Evolutionary conservation across 2,113 vertebrate genomes (phyloP), one percentile per base, ranked within the genome.

Genomic region (Rutilus rutilus): DNA sequence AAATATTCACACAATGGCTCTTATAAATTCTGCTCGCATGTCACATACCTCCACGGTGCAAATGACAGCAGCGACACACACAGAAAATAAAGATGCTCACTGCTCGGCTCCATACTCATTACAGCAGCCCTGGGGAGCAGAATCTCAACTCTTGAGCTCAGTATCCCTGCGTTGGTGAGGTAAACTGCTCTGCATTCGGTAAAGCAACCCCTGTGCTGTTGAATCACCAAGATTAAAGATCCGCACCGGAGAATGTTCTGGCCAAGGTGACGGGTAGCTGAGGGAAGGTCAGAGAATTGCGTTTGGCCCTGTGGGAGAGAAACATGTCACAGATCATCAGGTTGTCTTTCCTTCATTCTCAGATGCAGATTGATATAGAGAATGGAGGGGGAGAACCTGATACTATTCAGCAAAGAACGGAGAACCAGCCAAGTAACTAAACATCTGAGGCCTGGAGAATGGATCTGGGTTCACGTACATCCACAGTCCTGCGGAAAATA

Each of bases 261-360:
- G 87, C 84, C 87, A 92, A 93, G 91, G 90, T 92, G 91, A 92
- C 88, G 59, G 74, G 86, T 89, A 81, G 87, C 27, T 87, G 87
- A 73, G 57, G 77, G 78, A 92, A 90, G 90, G 86, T 86, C 91
- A 89, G 88, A 33, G 69, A 27, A 85, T 47, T 33, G 86, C 78
- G 73, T 81, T 78, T 77, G 75, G 86, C 89, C 90, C 82, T 33
- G 83, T 84, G 85, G 81, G 86, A 74, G 77, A 81, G 83, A 85
- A 0, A 86, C 87, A 90, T 90, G 91, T 94, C 94, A 89, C 91
- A 90, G 84, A 86, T 42, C 84, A 93, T 93, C 91, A 85, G 87
- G 74, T 83, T 1, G 19, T 88, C 45, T 84, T 88, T 92, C 87
- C 82, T 62, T 81, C 78, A 65, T 65, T 65, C 78, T 45, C n/a